Conservation (phyloP, 2,113 vertebrate species). For the Plotosus lineatus region DNA sequence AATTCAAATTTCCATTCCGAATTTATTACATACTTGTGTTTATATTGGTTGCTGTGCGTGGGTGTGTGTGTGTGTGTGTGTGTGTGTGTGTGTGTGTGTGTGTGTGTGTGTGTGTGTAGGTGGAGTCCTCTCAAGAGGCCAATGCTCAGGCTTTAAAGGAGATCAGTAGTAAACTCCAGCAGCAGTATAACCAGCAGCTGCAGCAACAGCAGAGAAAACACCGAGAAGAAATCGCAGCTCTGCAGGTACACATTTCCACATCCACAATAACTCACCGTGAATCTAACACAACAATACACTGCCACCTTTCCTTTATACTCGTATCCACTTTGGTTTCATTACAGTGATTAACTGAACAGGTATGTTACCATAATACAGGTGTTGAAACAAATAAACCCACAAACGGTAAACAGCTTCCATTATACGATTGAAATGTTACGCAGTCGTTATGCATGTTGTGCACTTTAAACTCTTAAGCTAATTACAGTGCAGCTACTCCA, state of each 20-base stretch:
- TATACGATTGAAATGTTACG: neutral
- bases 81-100: neutral
- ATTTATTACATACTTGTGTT: neutral
- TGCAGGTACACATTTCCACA: conserved; percentile 73
- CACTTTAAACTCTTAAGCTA: neutral
- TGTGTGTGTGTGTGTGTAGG: conserved; percentile 65
- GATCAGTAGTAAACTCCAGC: conserved; percentile 83
- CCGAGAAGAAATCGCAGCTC: conserved; percentile 82
- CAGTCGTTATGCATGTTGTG: no score
- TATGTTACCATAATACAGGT: neutral
- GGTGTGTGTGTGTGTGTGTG: neutral
- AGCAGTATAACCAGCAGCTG: conserved; percentile 82
- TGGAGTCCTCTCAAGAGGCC: conserved; percentile 84
- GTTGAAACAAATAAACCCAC: neutral
- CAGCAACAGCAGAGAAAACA: conserved; percentile 81
- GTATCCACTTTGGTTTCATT: neutral
- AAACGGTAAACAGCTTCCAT: neutral
- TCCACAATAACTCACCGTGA: conserved; percentile 9
- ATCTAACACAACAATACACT: neutral
- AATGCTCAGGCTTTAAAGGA: conserved; percentile 82
- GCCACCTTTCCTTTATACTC: neutral
- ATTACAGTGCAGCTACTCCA: neutral
- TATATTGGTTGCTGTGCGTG: neutral
- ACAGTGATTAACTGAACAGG: neutral
- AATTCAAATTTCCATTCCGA: neutral